Evolutionary conservation across 2,113 vertebrate genomes (phyloP).

Genomic region (Cryptotis parvus): DNA sequence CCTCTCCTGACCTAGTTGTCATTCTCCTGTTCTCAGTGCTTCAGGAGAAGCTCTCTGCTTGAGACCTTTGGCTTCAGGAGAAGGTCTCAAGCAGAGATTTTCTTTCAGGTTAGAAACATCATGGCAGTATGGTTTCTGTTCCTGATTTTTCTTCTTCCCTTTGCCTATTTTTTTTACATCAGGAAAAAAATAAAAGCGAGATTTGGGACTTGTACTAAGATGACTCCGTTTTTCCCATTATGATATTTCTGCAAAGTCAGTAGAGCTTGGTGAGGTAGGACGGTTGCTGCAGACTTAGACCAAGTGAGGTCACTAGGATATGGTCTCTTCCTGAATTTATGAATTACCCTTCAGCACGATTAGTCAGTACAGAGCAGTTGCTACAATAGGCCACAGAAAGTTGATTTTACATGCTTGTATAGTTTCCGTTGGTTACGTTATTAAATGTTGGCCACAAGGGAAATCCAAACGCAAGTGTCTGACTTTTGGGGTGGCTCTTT

Average conservation of each 20-base stretch:
- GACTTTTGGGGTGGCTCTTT: background rate
- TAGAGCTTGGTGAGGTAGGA: slow-evolving; percentile 63
- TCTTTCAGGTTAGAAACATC: slow-evolving; percentile 67
- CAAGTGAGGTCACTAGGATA: slow-evolving; percentile 78
- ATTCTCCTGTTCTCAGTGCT: slow-evolving; percentile 70
- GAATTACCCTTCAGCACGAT: slow-evolving; percentile 74
- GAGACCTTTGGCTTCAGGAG: too few relatives aligned
- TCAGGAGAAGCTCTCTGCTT: slow-evolving; percentile 68
- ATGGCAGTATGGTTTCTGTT: slow-evolving; percentile 66
- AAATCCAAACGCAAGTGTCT: slow-evolving; percentile 44
- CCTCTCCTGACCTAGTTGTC: slow-evolving; percentile 57
- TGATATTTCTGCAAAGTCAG: slow-evolving; percentile 70
- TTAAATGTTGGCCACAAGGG: slow-evolving; percentile 1
- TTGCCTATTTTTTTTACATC: slow-evolving; percentile 54
- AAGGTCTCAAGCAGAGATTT: slow-evolving; percentile 70
- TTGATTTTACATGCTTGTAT: slow-evolving; percentile 66
- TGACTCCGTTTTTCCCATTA: slow-evolving; percentile 74
- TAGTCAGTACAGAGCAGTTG: slow-evolving; percentile 74
- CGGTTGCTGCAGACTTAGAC: slow-evolving; percentile 69
- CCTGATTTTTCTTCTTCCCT: slow-evolving; percentile 48
- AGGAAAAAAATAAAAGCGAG: slow-evolving; percentile 44
- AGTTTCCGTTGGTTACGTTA: slow-evolving; percentile 60
- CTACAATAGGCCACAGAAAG: slow-evolving; percentile 76
- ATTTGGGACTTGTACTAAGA: slow-evolving; percentile 67
- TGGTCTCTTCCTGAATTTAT: slow-evolving; percentile 75